phyloP scores from a whole-genome alignment of 2,113 vertebrate species.

The Egretta garzetta region DNA sequence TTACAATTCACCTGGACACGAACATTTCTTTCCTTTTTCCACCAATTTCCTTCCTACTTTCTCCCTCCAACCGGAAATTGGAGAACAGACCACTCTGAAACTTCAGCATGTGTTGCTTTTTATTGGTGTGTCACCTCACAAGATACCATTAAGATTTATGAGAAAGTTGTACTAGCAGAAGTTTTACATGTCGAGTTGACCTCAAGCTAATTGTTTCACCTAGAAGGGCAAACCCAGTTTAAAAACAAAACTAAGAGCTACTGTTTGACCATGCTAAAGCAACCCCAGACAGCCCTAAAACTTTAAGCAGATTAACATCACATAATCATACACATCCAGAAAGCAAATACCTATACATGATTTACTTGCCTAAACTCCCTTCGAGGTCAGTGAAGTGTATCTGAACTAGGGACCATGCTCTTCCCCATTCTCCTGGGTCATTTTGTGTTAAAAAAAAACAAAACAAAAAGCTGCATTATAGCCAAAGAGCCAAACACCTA shows the following conservation, averaged over 20 bases:
- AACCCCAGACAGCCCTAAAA: background rate
- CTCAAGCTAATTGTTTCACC: background rate
- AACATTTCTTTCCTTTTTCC: background rate
- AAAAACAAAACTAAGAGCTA: background rate
- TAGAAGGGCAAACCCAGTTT: background rate
- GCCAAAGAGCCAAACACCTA: background rate
- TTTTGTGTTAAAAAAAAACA: background rate
- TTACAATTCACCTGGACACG: background rate
- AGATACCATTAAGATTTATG: background rate
- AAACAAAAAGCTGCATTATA: background rate
- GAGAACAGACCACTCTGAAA: background rate
- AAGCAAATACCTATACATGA: background rate
- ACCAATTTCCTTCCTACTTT: fast-evolving
- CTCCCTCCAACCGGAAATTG: background rate
- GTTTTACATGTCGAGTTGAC: background rate
- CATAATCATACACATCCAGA: background rate
- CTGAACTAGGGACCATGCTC: background rate
- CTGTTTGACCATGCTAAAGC: background rate
- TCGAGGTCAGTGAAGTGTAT: background rate
- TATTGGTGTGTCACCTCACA: background rate
- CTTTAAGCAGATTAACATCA: background rate
- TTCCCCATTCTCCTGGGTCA: background rate
- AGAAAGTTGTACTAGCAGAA: background rate
- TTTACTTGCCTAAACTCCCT: background rate
- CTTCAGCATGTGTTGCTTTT: background rate